A percentile compares a stretch with the other conserved stretches of the same genome.
Conservation (phyloP, 2,888 invertebrate species). For the Macropis europaea region DNA sequence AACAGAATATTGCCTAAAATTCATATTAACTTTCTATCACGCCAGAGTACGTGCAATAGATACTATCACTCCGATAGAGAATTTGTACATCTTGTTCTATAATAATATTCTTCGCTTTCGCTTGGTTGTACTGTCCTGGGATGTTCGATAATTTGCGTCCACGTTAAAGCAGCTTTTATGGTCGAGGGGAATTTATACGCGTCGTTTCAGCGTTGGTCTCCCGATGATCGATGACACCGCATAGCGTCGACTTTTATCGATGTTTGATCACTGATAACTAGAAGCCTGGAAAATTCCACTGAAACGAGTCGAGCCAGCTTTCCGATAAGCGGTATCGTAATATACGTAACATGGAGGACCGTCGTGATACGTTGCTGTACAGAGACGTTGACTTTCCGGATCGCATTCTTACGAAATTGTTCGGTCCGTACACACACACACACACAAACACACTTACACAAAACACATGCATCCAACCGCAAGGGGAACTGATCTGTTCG, state of each 20-base stretch:
- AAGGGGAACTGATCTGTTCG: neutral
- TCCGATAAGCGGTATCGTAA: slow-evolving; percentile 43
- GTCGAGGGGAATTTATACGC: neutral
- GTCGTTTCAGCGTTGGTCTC: neutral
- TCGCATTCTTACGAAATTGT: slow-evolving; percentile 21
- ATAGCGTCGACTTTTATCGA: slow-evolving; percentile 58
- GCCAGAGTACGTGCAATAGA: too few species aligned
- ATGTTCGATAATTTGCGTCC: neutral
- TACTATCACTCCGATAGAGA: too few species aligned
- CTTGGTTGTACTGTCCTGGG: neutral
- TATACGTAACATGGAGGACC: slow-evolving; percentile 27
- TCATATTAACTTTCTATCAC: too few species aligned
- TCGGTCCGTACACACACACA: too few species aligned
- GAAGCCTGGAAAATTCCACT: slow-evolving; percentile 60
- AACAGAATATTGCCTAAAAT: too few species aligned
- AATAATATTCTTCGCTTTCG: too few species aligned
- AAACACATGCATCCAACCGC: too few species aligned
- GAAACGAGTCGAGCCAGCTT: slow-evolving; percentile 1
- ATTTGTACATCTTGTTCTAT: too few species aligned
- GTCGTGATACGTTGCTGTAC: neutral
- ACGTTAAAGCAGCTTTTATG: neutral
- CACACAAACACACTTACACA: too few species aligned
- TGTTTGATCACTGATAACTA: slow-evolving; percentile 71
- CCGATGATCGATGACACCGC: slow-evolving; percentile 14
- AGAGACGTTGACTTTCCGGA: neutral